phyloP scores from a whole-genome alignment of 2,113 vertebrate genomes.

The Crotalus helleri region DNA sequence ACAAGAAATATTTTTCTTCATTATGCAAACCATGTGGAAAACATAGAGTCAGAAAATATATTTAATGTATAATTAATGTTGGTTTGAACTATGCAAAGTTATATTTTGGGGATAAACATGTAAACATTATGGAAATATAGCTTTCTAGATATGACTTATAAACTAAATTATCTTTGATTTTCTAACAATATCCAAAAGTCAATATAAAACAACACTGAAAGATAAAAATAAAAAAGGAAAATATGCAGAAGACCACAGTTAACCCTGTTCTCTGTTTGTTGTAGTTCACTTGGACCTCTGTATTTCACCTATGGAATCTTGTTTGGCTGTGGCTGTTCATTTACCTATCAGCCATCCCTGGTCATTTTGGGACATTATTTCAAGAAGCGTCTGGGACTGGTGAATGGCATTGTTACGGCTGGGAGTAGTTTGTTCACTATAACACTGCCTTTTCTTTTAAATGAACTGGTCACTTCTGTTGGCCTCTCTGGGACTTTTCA shows the following conservation, averaged over 20 bases:
- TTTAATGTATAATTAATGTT: background rate
- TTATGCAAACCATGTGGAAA: background rate
- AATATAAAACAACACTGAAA: background rate
- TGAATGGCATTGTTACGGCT: slow-evolving; percentile 94
- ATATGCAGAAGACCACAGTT: background rate
- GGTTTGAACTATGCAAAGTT: background rate
- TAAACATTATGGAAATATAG: background rate
- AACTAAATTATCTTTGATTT: background rate
- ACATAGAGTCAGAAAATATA: background rate
- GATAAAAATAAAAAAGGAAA: background rate
- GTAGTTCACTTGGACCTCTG: slow-evolving; percentile 83
- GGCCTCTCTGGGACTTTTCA: slow-evolving; percentile 78
- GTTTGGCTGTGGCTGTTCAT: slow-evolving; percentile 94
- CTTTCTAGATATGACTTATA: background rate
- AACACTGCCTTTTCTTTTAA: slow-evolving; percentile 81
- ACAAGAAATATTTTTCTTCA: background rate
- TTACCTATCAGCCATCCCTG: slow-evolving; percentile 94
- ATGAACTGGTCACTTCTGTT: slow-evolving; percentile 60
- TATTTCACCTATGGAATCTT: slow-evolving; percentile 95
- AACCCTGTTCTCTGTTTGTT: slow-evolving; percentile 11
- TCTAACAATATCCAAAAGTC: background rate
- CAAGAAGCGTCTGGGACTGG: slow-evolving; percentile 91
- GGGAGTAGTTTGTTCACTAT: slow-evolving; percentile 95
- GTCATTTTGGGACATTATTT: slow-evolving; percentile 97
- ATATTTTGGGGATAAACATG: background rate